Percentiles rank a stretch among this genome's conserved stretches.
Conservation (phyloP, 2,888 invertebrate species). For the Oscheius sp. region DNA sequence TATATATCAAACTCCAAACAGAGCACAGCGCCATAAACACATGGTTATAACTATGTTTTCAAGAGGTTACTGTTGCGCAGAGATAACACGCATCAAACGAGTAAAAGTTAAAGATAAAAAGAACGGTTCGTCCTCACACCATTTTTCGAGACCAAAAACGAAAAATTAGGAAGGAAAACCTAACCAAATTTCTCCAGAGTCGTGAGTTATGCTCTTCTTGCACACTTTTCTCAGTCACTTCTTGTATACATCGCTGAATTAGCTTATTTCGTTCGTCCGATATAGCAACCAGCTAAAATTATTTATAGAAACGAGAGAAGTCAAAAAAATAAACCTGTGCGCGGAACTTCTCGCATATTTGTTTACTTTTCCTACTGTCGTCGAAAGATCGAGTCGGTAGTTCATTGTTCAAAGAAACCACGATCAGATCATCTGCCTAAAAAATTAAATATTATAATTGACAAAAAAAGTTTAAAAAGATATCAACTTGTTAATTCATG, state of each 20-base stretch:
- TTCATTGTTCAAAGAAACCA: constrained; percentile 24
- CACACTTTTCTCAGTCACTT: not conserved
- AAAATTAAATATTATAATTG: no score
- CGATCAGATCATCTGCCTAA: constrained; percentile 28
- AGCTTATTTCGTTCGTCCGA: not conserved
- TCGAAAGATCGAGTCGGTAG: constrained; percentile 29
- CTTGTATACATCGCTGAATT: constrained; percentile 9
- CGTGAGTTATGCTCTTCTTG: not conserved
- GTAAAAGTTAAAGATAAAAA: no score
- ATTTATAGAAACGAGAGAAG: not conserved
- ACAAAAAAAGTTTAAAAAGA: not conserved
- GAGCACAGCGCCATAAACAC: no score
- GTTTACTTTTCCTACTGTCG: constrained; percentile 27
- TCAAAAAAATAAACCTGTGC: not conserved
- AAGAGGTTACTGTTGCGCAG: no score
- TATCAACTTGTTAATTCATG: not conserved
- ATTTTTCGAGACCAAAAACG: no score
- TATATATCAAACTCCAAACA: not conserved
- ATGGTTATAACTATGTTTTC: no score
- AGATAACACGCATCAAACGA: no score
- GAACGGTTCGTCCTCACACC: no score
- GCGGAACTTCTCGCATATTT: constrained; percentile 29
- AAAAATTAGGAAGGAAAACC: not conserved
- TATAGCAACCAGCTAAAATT: constrained; percentile 1
- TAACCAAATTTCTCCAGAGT: not conserved